Base-by-base conservation (phyloP, 2,888 invertebrate species). In the Sphaeridia pumilis region DNA sequence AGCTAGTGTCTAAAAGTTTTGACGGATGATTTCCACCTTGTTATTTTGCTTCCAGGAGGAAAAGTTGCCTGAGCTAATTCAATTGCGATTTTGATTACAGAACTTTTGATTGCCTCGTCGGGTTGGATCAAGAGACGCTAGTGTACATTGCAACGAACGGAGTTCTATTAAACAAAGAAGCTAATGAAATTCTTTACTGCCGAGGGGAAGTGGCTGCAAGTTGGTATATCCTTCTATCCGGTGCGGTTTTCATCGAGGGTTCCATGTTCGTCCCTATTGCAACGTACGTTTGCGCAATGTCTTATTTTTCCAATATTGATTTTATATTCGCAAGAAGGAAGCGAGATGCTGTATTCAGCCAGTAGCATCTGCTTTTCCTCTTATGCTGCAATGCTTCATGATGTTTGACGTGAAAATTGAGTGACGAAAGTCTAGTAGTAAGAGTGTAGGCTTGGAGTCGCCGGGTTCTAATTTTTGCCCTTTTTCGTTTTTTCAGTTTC, bases 191-290 rank as follows among this genome's bases (percentile, higher is more conserved):
- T 63, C 56, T 67, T 71, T 76, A 56, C 74, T 87, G 86, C 68
- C 83, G 84, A 58, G 85, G 85, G 25, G 85, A 87, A 71, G 69
- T 83, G 65, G 82, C 83, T 60, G 80, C 81, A 63, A 83, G 84
- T 69, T 87, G 86, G 86, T 87, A 84, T 72, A 83, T 87, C 66
- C 74, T 87, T 49, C 75, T 87, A 54, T 81, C 83, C 38, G 87
- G 87, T 49, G 84, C 84, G 20, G 85, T 87, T 49, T 86, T 86
- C 75, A 86, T 87, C 71, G 85, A 86, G 71, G 84, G 84, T 44
- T 83, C 84, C 64, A 84, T 87, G 82, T 86, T 82, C 69, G 74
- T 86, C 61, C 86, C 86, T n/a, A 76, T 81, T 26, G 35, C 56
- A 46, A 56, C 46, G 56, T 56, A 46, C 41, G 75, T 67, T 27